Conservation (phyloP, 2,888 invertebrate species). For the Dascillus cervinus region DNA sequence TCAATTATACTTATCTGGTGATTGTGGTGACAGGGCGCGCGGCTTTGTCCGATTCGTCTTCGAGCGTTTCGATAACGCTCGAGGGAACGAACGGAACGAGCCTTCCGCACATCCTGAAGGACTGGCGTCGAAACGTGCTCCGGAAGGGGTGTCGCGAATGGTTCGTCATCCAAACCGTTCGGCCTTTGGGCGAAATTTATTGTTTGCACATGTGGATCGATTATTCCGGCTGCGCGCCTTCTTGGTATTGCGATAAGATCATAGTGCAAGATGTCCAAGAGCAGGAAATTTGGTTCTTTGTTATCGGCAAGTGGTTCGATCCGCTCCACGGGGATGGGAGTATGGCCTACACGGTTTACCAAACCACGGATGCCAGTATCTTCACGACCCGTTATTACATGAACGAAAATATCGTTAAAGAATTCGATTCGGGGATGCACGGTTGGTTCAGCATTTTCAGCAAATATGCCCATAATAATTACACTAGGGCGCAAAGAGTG, state of each 20-base stretch:
- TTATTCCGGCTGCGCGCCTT: slow-evolving; percentile 3
- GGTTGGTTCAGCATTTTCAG: slow-evolving; percentile 9
- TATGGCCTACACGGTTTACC: slow-evolving; percentile 8
- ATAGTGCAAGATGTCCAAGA: slow-evolving; percentile 5
- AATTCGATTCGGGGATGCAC: slow-evolving; percentile 8
- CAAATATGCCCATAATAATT: slow-evolving; percentile 8
- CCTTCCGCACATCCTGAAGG: slow-evolving; percentile 7
- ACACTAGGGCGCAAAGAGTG: slow-evolving; percentile 3
- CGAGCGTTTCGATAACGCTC: slow-evolving; percentile 5
- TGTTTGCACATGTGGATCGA: slow-evolving; percentile 8
- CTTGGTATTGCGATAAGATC: slow-evolving; percentile 7
- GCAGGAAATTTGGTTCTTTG: slow-evolving; percentile 7
- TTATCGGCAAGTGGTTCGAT: slow-evolving; percentile 6
- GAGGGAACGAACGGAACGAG: slow-evolving; percentile 6
- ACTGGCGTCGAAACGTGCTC: slow-evolving; percentile 3
- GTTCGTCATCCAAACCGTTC: slow-evolving; percentile 6
- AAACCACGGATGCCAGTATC: slow-evolving; percentile 1
- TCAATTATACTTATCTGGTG: slow-evolving; percentile 6
- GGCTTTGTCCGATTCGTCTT: slow-evolving; percentile 4
- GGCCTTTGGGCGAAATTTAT: slow-evolving; percentile 6
- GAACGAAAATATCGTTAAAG: slow-evolving; percentile 1
- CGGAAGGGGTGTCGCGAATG: slow-evolving; percentile 4
- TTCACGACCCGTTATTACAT: slow-evolving; percentile 2
- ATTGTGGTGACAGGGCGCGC: slow-evolving; percentile 4
- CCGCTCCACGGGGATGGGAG: slow-evolving; percentile 5